These are phyloP conservation scores for Uloborus diversus DNA, from an alignment of 1,140 invertebrate genomes.

Conservation along the genomic window DNA sequence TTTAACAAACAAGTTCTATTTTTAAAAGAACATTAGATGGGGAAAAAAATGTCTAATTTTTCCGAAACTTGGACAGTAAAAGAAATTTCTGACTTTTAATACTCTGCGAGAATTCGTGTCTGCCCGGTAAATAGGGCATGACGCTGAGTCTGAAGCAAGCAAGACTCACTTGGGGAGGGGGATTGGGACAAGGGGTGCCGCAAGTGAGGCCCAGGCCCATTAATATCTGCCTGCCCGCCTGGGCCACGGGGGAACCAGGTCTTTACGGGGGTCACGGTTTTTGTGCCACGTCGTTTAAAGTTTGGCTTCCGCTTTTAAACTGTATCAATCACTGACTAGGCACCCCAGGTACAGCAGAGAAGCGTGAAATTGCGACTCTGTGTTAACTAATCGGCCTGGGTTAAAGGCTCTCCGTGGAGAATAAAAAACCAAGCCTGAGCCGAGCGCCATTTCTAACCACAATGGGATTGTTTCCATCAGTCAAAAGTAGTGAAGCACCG, in stretches of 20 bases:
- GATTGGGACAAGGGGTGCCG: neutral
- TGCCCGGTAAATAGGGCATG: constrained; percentile 51
- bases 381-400: constrained; percentile 47
- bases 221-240: constrained; percentile 45
- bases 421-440: neutral
- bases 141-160: constrained; percentile 26
- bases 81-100: neutral
- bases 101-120: neutral
- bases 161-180: constrained; percentile 30
- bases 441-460: constrained; percentile 5
- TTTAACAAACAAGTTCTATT: too few species aligned
- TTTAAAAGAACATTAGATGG: too few species aligned
- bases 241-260: constrained; percentile 6
- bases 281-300: constrained; percentile 54
- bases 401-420: neutral
- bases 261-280: constrained; percentile 51
- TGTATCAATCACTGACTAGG: constrained; percentile 52
- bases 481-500: too few species aligned
- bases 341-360: constrained; percentile 44
- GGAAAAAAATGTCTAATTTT: too few species aligned
- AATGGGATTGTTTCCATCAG: too few species aligned
- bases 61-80: too few species aligned
- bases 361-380: constrained; percentile 51
- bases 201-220: too few species aligned
- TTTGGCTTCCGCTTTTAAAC: constrained; percentile 51